Percentiles rank a stretch among this genome's conserved stretches.
Evolutionary conservation across 1,140 invertebrate species (phyloP).

Genomic region (Ceratina australensis): DNA sequence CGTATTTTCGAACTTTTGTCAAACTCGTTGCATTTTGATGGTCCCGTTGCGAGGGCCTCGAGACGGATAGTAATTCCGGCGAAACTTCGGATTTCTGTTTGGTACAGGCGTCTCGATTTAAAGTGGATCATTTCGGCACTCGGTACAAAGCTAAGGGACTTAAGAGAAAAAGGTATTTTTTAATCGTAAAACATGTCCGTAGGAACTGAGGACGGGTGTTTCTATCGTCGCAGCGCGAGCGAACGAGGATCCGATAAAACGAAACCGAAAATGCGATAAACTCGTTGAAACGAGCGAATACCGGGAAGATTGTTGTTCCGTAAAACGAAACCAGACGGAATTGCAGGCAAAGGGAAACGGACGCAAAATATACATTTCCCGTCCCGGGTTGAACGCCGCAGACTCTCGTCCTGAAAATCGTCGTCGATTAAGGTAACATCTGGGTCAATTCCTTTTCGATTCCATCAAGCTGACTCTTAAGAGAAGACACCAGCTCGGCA

Average conservation of each 20-base stretch:
- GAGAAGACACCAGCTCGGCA: neutral
- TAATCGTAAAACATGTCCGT: neutral
- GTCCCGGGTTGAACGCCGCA: neutral
- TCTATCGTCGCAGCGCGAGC: neutral
- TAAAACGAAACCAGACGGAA: conserved; percentile 34
- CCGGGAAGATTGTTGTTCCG: conserved; percentile 41
- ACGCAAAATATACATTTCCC: conserved; percentile 37
- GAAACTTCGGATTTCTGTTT: neutral
- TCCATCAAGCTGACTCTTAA: neutral
- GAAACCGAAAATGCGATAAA: conserved; percentile 32
- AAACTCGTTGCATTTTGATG: conserved; percentile 17
- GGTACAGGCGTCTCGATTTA: neutral
- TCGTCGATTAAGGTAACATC: conserved; percentile 46
- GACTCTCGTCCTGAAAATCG: conserved; percentile 36
- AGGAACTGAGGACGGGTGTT: neutral
- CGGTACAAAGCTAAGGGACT: neutral
- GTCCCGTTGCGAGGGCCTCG: neutral
- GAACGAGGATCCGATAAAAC: conserved; percentile 33
- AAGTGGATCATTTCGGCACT: neutral
- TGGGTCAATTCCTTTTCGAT: conserved; percentile 16
- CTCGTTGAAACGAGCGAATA: conserved; percentile 44
- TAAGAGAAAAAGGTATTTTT: neutral
- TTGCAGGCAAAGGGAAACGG: neutral
- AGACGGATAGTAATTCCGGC: neutral
- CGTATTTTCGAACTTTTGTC: conserved; percentile 45